phyloP scores from a whole-genome alignment of 1,140 invertebrate genomes.

The Episyrphus balteatus region DNA sequence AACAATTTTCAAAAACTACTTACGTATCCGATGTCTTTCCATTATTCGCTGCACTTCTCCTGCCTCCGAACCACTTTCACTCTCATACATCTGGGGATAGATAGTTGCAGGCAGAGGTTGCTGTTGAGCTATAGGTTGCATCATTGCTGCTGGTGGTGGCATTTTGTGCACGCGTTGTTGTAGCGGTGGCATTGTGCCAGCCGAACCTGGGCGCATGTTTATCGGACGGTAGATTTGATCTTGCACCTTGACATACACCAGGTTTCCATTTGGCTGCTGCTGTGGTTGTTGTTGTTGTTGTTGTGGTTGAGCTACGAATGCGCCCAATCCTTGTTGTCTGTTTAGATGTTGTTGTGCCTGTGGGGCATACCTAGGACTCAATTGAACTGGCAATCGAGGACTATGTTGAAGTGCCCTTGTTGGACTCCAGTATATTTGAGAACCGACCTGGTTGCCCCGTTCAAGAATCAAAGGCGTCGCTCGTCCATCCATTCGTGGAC shows the following conservation, averaged over 20 bases:
- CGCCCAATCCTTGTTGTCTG: not conserved
- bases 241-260: constrained; percentile 1
- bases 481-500: constrained; percentile 14
- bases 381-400: constrained; percentile 8
- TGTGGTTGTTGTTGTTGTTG: constrained; percentile 6
- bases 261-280: not conserved
- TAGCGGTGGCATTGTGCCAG: not conserved
- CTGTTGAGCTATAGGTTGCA: constrained; percentile 3
- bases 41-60: constrained; percentile 52
- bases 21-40: constrained; percentile 26
- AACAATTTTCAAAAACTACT: too few species aligned
- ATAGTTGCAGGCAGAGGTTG: constrained; percentile 6
- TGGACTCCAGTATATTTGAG: constrained; percentile 29
- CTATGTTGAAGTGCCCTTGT: constrained; percentile 12
- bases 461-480: constrained; percentile 30
- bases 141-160: constrained; percentile 6
- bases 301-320: not conserved
- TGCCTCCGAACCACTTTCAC: constrained; percentile 52
- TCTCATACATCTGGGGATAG: constrained; percentile 35
- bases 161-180: constrained; percentile 8
- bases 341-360: constrained; percentile 3
- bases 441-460: constrained; percentile 16
- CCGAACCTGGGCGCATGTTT: not conserved
- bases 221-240: constrained; percentile 1
- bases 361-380: constrained; percentile 11